Base-by-base conservation (phyloP, 2,797 vertebrate genomes). In the Staurois parvus region DNA sequence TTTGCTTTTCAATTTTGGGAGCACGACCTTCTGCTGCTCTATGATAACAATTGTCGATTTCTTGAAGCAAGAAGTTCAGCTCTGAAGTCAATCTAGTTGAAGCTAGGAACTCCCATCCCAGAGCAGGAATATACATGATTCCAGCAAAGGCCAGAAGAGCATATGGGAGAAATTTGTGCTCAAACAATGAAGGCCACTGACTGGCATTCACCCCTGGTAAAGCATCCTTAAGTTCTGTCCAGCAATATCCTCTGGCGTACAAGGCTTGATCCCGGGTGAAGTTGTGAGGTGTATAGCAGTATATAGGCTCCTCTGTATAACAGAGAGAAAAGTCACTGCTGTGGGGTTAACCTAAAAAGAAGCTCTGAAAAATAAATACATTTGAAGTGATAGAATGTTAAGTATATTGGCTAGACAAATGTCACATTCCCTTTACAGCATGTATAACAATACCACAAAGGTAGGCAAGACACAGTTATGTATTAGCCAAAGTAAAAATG, bases 1-100 rank as follows among this genome's bases (percentile, higher is more conserved):
- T 99, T 94, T 99, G 98, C 92, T 99, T 99, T 91, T 99, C 98
- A n/a, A 99, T 99, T 94, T 99, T 99, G 45, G 98, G 98, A 3
- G 98, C 98, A 2, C 98, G 94, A 67, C 98, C 98, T 91, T 99
- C 98, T 0, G 98, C 98, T 0, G 98, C 98, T 70, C 98, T 95
- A 91, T 99, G 98, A 92, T 99, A 99, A 92, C 98, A 99, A 93
- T 99, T 99, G 93, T 99, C 98, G 0, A 99, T 99, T 93, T 99
- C 98, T 92, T 99, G 98, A 89, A 99, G 98, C 89, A 99, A 94
- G 93, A 99, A 99, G 94, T 99, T 99, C 93, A 99, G 97, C 93
- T 99, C 98, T 0, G 98, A 99, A 86, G 98, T 99, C 92, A 99
- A 97, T 77, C 98, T 96, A 0, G 98, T 99, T 52, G 98, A 99